Percentiles rank a stretch among this genome's conserved stretches.
phyloP scores from a whole-genome alignment of 1,140 invertebrate genomes.

The Oncopeltus fasciatus region DNA sequence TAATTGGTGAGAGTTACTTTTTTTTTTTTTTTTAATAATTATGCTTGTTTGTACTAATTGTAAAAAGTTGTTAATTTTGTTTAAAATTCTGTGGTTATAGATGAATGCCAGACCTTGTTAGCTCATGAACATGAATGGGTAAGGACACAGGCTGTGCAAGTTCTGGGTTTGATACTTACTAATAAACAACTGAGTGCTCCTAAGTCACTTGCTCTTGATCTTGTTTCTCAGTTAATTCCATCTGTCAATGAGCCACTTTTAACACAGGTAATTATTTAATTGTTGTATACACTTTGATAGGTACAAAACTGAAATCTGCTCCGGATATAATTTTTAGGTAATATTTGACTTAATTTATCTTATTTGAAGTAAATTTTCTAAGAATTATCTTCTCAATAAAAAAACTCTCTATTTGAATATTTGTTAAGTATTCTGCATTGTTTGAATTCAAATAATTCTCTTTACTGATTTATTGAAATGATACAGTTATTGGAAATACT shows the following conservation, averaged over 20 bases:
- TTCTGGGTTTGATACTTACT: conserved; percentile 54
- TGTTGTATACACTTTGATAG: too few species aligned
- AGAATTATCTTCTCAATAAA: too few species aligned
- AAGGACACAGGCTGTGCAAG: conserved; percentile 53
- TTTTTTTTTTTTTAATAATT: not conserved
- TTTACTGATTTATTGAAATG: too few species aligned
- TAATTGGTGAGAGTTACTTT: conserved; percentile 34
- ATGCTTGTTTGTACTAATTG: not conserved
- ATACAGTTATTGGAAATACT: too few species aligned
- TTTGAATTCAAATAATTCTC: too few species aligned
- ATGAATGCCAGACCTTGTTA: conserved; percentile 34
- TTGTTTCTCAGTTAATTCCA: conserved; percentile 29
- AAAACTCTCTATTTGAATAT: too few species aligned
- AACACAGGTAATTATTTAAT: conserved; percentile 24
- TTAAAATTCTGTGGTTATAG: too few species aligned
- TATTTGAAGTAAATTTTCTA: too few species aligned
- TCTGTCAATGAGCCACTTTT: conserved; percentile 31
- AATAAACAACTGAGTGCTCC: conserved; percentile 41
- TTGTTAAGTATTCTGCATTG: too few species aligned
- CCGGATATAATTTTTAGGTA: too few species aligned
- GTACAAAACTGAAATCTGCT: too few species aligned
- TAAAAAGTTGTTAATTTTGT: not conserved
- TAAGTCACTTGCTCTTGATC: conserved; percentile 24
- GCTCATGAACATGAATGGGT: conserved; percentile 56
- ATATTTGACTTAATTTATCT: too few species aligned